Percentiles rank a stretch among this genome's conserved stretches.
phyloP scores from a whole-genome alignment of 2,113 vertebrate genomes.

The Gobiocypris rarus region DNA sequence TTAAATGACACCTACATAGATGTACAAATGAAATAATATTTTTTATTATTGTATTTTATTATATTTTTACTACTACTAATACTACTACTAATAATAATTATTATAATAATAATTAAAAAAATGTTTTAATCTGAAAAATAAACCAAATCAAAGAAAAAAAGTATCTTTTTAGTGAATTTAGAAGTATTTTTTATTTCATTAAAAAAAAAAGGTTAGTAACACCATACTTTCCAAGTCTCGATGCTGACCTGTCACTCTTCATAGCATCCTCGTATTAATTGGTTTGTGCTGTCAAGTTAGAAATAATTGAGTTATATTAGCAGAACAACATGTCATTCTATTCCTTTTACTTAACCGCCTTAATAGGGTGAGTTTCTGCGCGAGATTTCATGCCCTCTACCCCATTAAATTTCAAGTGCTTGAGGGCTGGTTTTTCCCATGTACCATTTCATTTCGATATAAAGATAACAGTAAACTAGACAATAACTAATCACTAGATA shows the following conservation, averaged over 20 bases:
- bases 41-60: background rate
- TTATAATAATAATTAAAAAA: background rate
- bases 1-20: background rate
- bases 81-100: background rate
- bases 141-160: too few relatives aligned
- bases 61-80: too few relatives aligned
- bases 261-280: slow-evolving; percentile 70
- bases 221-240: slow-evolving; percentile 37
- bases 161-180: too few relatives aligned
- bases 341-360: slow-evolving; percentile 72
- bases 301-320: slow-evolving; percentile 78
- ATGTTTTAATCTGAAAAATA: background rate
- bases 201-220: slow-evolving; percentile 4
- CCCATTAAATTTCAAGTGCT: slow-evolving; percentile 64
- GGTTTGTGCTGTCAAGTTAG: slow-evolving; percentile 72
- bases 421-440: slow-evolving; percentile 68
- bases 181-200: background rate
- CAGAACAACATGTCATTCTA: slow-evolving; percentile 74
- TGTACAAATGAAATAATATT: background rate
- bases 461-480: slow-evolving; percentile 14
- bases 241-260: slow-evolving; percentile 67
- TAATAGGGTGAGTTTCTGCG: slow-evolving; percentile 72
- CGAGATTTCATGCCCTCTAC: slow-evolving; percentile 59
- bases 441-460: slow-evolving; percentile 67
- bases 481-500: background rate